phyloP scores from a whole-genome alignment of 2,888 invertebrate genomes.

The Ichneumon xanthorius region DNA sequence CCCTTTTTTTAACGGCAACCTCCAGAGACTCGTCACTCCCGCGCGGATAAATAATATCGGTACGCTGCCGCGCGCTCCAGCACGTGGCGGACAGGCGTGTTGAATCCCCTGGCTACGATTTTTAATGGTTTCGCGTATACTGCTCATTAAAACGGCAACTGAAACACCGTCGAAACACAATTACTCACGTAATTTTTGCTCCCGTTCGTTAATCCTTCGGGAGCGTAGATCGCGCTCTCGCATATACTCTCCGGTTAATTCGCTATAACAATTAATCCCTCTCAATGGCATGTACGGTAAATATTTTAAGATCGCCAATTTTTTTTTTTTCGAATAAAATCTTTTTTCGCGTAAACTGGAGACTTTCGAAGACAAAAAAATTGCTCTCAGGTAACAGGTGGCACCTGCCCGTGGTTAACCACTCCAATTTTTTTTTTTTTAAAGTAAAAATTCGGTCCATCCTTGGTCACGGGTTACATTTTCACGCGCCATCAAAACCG shows the following conservation, averaged over 20 bases:
- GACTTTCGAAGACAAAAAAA: no score
- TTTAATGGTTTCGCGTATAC: slow-evolving; percentile 43
- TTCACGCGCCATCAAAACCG: neutral
- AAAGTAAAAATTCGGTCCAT: neutral
- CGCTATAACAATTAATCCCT: slow-evolving; percentile 31
- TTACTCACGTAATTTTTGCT: slow-evolving; percentile 39
- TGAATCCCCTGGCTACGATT: slow-evolving; percentile 17
- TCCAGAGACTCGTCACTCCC: slow-evolving; percentile 22
- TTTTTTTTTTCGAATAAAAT: neutral
- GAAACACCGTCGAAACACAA: slow-evolving; percentile 37
- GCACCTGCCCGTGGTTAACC: no score
- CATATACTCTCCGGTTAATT: neutral
- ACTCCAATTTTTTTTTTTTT: neutral
- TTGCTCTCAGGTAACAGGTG: no score
- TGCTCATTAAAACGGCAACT: slow-evolving; percentile 39
- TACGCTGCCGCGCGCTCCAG: neutral
- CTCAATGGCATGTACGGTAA: neutral
- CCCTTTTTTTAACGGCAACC: slow-evolving; percentile 14
- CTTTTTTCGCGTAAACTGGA: neutral
- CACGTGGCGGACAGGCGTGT: neutral
- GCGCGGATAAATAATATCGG: slow-evolving; percentile 46
- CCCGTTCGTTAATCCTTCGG: slow-evolving; percentile 24
- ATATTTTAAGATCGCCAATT: neutral
- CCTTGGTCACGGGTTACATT: neutral
- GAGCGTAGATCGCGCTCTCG: neutral